These are phyloP conservation scores for Apantesis nais DNA, from an alignment of 2,888 invertebrate species.

Conservation along the genomic window DNA sequence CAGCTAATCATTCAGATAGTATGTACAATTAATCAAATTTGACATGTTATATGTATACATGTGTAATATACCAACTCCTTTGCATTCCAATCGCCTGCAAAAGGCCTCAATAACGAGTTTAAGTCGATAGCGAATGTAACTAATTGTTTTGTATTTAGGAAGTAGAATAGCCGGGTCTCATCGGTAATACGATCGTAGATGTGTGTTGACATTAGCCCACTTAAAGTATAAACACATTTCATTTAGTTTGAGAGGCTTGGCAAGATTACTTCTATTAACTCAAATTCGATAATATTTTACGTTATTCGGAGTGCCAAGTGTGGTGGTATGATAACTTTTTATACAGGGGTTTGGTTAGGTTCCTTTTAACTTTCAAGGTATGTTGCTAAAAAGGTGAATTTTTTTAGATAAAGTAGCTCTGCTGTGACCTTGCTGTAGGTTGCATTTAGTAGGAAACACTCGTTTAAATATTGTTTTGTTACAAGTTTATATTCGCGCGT, in stretches of 20 bases:
- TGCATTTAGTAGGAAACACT: constrained; percentile 1
- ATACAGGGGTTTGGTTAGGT: constrained; percentile 7
- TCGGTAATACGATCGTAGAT: background rate
- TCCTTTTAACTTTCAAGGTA: constrained; percentile 18
- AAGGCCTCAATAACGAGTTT: background rate
- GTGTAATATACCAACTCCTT: background rate
- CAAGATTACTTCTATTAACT: background rate
- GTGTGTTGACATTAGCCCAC: background rate
- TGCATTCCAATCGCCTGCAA: constrained; percentile 1
- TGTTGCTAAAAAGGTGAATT: constrained; percentile 26
- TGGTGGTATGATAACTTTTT: background rate
- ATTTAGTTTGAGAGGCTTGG: background rate
- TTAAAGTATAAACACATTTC: background rate
- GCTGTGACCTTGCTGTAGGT: constrained; percentile 32
- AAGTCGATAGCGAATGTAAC: background rate
- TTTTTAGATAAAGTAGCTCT: constrained; percentile 21
- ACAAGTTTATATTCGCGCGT: background rate
- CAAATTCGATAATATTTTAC: background rate
- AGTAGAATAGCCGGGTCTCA: background rate
- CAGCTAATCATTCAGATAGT: background rate
- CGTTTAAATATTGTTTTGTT: background rate
- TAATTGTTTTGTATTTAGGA: background rate
- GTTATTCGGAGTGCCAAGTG: constrained; percentile 3
- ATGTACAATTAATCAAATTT: background rate
- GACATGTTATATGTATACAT: constrained; percentile 2